Conservation (phyloP, 2,888 invertebrate species). For the Pseudanteris insignis region DNA sequence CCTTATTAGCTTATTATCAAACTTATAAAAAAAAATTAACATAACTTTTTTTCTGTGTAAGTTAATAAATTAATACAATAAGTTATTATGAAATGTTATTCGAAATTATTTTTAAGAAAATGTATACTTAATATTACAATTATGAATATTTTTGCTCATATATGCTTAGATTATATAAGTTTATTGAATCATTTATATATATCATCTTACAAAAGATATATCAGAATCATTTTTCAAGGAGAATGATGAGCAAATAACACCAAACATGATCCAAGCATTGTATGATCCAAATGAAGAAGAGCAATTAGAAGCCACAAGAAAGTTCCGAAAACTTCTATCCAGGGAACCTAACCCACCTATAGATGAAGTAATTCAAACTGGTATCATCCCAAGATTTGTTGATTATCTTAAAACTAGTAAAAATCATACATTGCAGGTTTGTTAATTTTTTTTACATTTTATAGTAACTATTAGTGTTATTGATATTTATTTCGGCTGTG, state of each 20-base stretch:
- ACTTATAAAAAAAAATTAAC: too few species aligned
- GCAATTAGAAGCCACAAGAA: conserved; percentile 88
- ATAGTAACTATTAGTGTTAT: too few species aligned
- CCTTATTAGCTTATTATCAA: too few species aligned
- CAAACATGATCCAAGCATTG: conserved; percentile 86
- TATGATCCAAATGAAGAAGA: conserved; percentile 80
- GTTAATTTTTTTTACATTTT: too few species aligned
- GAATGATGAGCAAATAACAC: conserved; percentile 73
- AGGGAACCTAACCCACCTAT: conserved; percentile 97
- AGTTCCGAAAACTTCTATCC: conserved; percentile 91
- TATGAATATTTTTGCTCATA: background rate
- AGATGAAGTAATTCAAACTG: conserved; percentile 93
- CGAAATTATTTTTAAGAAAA: too few species aligned
- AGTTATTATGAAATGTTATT: too few species aligned
- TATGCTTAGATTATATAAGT: background rate
- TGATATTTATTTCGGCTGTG: too few species aligned
- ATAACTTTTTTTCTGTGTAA: too few species aligned
- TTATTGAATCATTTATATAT: background rate
- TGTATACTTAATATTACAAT: background rate
- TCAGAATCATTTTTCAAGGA: conserved; percentile 51
- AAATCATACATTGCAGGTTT: conserved; percentile 87
- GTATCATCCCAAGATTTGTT: conserved; percentile 94
- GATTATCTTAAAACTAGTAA: conserved; percentile 84
- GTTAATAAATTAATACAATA: too few species aligned
- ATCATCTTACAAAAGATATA: background rate